Base-by-base conservation (phyloP, 2,888 invertebrate species). In the Andrena haemorrhoa region DNA sequence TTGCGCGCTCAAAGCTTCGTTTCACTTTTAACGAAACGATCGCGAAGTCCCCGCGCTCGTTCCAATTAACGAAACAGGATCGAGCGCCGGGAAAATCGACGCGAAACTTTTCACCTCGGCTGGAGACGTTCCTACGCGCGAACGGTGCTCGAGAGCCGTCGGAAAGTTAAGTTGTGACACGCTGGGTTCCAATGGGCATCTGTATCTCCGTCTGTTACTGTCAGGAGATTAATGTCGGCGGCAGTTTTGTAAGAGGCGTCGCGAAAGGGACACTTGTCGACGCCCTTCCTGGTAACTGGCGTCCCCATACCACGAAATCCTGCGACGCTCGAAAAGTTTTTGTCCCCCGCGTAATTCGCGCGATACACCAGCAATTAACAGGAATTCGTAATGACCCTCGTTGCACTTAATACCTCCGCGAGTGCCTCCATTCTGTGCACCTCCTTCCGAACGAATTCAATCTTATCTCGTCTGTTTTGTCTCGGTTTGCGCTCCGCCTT, bases 201-300 rank as follows among this genome's bases (percentile, higher is more conserved):
- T 63, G 61, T 68, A 65, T 73, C 72, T 68, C 66, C 20, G 26
- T 51, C 68, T 61, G 72, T 73, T 78, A 60, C 65, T 68, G 72
- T 68, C 72, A 41, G 51, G 23, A 73, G 73, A 78, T 78, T 73
- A 78, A 73, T 78, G 77, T 78, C 72, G 33, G n/a, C 72, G n/a
- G 51, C 51, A 66, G 51, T 78, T 73, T 41, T 61, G 23, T 60
- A 35, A 66, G 58, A 72, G 58, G 35, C 60, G 49, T 58, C 51
- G 51, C 1, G 58, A 35, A 71, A 41, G 47, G 31, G 66, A 72
- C 72, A 66, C 58, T 65, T 72, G 77, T 77, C 65, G 72, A 60
- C 72, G 47, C 72, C 58, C 72, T 58, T 51, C 51, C 29, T 26
- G 33, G 35, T 41, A 61, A 75, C 69, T 41, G 63, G 26, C 16